Percentiles rank a stretch among this genome's conserved stretches.
These are phyloP conservation scores for Myotis vivesi DNA, from an alignment of 2,797 vertebrate genomes.

Conservation along the genomic window DNA sequence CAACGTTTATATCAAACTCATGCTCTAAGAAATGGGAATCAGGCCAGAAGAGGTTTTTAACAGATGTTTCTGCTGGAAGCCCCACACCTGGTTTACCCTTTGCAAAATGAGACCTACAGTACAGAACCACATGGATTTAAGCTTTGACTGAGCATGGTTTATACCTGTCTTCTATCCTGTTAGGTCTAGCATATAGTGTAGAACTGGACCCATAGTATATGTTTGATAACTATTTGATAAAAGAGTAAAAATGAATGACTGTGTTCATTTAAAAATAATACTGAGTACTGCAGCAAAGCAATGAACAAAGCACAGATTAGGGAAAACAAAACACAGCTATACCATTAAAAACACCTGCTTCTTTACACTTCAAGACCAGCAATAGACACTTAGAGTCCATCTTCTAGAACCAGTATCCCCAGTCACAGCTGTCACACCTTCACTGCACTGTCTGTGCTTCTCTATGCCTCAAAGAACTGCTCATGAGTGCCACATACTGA, in stretches of 20 bases:
- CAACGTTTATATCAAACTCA: not conserved
- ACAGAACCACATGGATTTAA: not conserved
- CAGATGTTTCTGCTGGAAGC: not conserved
- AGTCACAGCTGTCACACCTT: not conserved
- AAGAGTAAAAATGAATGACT: not conserved
- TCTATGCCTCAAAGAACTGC: not conserved
- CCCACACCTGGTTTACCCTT: not conserved
- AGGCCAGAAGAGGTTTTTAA: not conserved
- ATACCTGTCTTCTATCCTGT: not conserved
- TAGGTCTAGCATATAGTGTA: not conserved
- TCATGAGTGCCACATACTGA: not conserved
- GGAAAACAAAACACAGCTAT: not conserved
- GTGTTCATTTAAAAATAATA: not conserved
- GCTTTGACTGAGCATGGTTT: not conserved
- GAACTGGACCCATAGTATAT: not conserved
- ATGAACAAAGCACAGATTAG: not conserved
- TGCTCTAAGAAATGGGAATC: not conserved
- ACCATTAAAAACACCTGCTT: not conserved
- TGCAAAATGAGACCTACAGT: not conserved
- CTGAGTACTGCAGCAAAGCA: not conserved
- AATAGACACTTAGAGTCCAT: no score
- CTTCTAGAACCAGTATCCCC: not conserved
- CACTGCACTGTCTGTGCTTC: fast-evolving
- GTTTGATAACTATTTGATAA: not conserved
- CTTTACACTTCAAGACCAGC: not conserved